Base-by-base conservation (phyloP, 2,797 vertebrate species). In the Gymnopithys bicolor region DNA sequence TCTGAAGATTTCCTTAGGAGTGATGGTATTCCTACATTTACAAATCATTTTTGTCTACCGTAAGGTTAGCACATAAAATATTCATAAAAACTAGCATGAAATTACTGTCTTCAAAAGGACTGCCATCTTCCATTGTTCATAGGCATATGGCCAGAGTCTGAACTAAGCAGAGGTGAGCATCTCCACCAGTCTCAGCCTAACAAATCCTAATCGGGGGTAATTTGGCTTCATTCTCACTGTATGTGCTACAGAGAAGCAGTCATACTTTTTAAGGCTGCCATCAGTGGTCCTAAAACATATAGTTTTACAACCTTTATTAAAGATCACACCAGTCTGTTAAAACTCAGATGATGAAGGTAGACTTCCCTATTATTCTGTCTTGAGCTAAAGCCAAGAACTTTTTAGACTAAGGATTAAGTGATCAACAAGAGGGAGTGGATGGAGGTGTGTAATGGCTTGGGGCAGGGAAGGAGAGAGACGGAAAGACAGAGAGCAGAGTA, bases 1-100 rank as follows among this genome's bases (percentile, higher is more conserved):
- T 87, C 79, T 82, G 94, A 92, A 89, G 86, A 73, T 87, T 92
- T 95, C 74, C 86, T 93, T 89, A 84, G 84, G 70, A 96, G n/a
- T 0, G 10, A 84, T 77, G 84, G 60, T 82, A 68, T 92, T 89
- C 82, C 74, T 90, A 23, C 73, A 92, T 89, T 94, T 52, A 63
- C 74, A 84, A 84, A 87, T 87, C 2, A 79, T 84, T 93, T 81
- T 95, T 45, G 69, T 45, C 59, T 64, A 37, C 58, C 27, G 19
- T 75, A 94, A 84, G 51, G 15, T 46, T 92, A 76, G 27, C 18
- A 45, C 30, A 73, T 86, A 87, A 93, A 96, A 94, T 86, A 93
- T 74, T 84, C 70, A 84, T 79, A 91, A 91, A 92, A 94, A n/a
- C 17, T 83, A 70, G 46, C 14, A 83, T 75, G 53, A 83, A 87